Percentiles rank a stretch among this genome's conserved stretches.
phyloP scores from a whole-genome alignment of 1,140 invertebrate species.

The Mamestra configurata region DNA sequence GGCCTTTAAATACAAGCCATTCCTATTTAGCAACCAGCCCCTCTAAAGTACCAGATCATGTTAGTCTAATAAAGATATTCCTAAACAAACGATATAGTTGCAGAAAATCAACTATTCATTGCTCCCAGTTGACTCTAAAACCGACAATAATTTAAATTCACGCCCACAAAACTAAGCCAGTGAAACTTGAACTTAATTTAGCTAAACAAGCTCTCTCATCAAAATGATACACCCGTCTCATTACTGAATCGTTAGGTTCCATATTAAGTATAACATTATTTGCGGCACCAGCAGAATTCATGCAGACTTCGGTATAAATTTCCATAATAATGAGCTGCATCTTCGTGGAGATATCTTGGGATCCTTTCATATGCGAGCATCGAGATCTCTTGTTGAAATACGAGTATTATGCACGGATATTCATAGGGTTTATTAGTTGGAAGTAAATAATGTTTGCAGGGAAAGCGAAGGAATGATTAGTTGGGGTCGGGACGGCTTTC shows the following conservation, averaged over 20 bases:
- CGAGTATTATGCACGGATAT: slow-evolving; percentile 38
- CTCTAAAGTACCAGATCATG: too few relatives aligned
- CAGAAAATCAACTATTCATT: too few relatives aligned
- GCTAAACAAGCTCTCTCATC: slow-evolving; percentile 10
- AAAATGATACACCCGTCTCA: slow-evolving; percentile 28
- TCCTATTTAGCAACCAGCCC: too few relatives aligned
- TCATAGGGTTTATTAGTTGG: slow-evolving; percentile 43
- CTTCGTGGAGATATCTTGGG: slow-evolving; percentile 27
- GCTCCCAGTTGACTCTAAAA: background rate
- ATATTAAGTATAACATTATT: slow-evolving; percentile 39
- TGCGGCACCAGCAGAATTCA: slow-evolving; percentile 33
- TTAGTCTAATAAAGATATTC: too few relatives aligned
- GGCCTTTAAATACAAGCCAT: too few relatives aligned
- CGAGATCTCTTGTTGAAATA: slow-evolving; percentile 39
- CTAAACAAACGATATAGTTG: too few relatives aligned
- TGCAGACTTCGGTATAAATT: slow-evolving; percentile 45
- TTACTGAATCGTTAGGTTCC: slow-evolving; percentile 36
- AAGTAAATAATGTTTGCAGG: slow-evolving; percentile 40
- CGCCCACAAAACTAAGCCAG: background rate
- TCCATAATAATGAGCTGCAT: slow-evolving; percentile 45
- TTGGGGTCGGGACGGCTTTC: slow-evolving; percentile 16
- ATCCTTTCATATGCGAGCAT: slow-evolving; percentile 37
- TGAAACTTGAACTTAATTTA: slow-evolving; percentile 25
- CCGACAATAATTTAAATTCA: background rate
- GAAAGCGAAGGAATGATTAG: slow-evolving; percentile 38